Evolutionary conservation across 2,113 vertebrate genomes (phyloP), one percentile per base, ranked within the genome.

Genomic region (Sinocyclocheilus rhinocerous): DNA sequence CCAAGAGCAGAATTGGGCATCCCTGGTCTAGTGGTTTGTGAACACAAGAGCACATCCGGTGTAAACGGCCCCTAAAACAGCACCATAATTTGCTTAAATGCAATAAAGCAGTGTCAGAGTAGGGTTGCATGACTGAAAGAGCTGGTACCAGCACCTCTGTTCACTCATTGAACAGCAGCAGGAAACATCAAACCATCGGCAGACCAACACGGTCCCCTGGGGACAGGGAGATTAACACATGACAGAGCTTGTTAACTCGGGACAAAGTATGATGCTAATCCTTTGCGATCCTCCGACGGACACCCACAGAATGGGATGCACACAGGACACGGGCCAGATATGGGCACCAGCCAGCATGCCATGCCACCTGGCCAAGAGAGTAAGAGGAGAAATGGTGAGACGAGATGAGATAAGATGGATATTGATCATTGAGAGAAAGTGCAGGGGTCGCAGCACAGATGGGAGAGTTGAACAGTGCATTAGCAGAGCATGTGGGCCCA

Each of bases 251-350:
- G 91, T 95, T 95, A 95, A 93, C 93, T 88, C 91, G 88, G 91
- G 90, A 95, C 94, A 94, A 95, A 93, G 93, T 92, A 80, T 92
- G 92, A 94, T 83, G 90, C 91, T 94, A 94, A 95, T 93, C 93
- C 92, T 85, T 89, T 87, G 81, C 36, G 55, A 87, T 88, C 79
- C 82, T 89, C 89, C 90, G 90, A 59, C 48, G 84, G 89, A 80
- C 77, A 80, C 77, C 57, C 76, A 1, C 57, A 61, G 26, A 55
- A 55, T 9, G 16, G 48, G 50, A 77, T 11, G 76, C 57, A 63
- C 29, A 80, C 76, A 22, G 50, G 10, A 73, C 70, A 73, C 1
- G 75, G 45, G 75, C 75, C 18, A 76, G 75, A 76, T 48, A 63
- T 16, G 20, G 15, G 57, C 10, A 13, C 73, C 72, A 36, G 29